A percentile compares a stretch with the other conserved stretches of the same genome.
These are phyloP conservation scores for Porites rus DNA, from an alignment of 92 coral and sea anemone species.

Conservation along the genomic window DNA sequence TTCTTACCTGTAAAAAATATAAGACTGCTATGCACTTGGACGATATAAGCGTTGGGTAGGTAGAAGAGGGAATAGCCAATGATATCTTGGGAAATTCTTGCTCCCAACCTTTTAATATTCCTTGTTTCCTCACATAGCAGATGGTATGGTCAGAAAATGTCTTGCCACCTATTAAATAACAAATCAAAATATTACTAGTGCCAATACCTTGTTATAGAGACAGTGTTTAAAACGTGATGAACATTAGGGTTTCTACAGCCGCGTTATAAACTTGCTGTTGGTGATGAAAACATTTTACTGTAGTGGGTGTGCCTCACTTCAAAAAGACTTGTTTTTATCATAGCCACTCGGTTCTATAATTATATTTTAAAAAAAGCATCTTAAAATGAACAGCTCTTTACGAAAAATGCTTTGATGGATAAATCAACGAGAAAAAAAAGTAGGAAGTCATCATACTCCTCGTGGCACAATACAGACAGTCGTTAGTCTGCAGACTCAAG, in stretches of 20 bases:
- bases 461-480: no score
- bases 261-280: background rate
- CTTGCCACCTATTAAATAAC: slow-evolving; percentile 32
- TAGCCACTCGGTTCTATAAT: no score
- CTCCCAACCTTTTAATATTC: slow-evolving; percentile 34
- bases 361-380: no score
- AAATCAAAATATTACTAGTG: background rate
- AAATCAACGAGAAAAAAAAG: no score
- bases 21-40: slow-evolving; percentile 69
- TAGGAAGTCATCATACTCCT: no score
- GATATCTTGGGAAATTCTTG: slow-evolving; percentile 40
- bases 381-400: no score
- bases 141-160: slow-evolving; percentile 30
- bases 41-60: slow-evolving; percentile 68
- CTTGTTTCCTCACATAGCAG: slow-evolving; percentile 16
- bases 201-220: background rate
- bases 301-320: no score
- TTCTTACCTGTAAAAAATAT: slow-evolving; percentile 71
- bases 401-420: no score
- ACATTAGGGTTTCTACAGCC: background rate
- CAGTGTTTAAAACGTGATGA: background rate
- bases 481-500: no score
- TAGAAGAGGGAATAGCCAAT: slow-evolving; percentile 45
- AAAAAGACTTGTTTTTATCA: no score
- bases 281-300: no score